These are phyloP conservation scores for Meloidogyne hapla DNA, from an alignment of 1,140 invertebrate species.

Conservation along the genomic window DNA sequence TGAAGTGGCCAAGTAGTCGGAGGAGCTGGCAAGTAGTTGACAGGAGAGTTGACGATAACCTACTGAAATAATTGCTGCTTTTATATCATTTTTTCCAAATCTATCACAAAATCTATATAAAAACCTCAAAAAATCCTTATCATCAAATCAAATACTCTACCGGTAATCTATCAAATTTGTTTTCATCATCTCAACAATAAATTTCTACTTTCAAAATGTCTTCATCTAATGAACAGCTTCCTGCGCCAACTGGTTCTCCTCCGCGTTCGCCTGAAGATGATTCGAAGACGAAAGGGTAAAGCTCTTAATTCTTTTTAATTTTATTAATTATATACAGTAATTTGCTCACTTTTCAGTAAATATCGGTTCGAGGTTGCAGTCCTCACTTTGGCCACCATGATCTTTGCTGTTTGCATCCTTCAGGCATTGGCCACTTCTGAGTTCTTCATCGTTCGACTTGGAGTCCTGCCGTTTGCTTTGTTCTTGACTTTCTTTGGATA, in stretches of 20 bases:
- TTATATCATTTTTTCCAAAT: too few relatives aligned
- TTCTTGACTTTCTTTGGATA: constrained; percentile 3
- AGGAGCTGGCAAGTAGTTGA: too few relatives aligned
- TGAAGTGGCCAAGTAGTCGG: too few relatives aligned
- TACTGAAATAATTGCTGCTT: too few relatives aligned
- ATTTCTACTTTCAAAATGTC: too few relatives aligned
- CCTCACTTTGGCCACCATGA: background rate
- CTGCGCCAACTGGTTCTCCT: background rate
- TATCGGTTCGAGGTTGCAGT: background rate
- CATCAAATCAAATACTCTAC: too few relatives aligned
- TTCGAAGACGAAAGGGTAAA: background rate
- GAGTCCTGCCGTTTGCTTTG: background rate
- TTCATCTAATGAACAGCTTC: background rate
- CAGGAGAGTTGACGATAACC: too few relatives aligned
- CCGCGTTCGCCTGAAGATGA: background rate
- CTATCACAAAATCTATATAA: too few relatives aligned
- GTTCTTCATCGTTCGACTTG: background rate
- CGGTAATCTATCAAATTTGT: too few relatives aligned
- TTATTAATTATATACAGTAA: too few relatives aligned
- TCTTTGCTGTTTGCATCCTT: constrained; percentile 1
- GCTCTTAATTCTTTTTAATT: background rate
- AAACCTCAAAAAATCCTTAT: too few relatives aligned
- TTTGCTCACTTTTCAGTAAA: background rate
- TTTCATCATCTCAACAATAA: too few relatives aligned
- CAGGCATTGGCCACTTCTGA: background rate